Percentiles rank a stretch among this genome's conserved stretches.
Evolutionary conservation across 2,888 invertebrate genomes (phyloP).

Genomic region (Andrena minutula): DNA sequence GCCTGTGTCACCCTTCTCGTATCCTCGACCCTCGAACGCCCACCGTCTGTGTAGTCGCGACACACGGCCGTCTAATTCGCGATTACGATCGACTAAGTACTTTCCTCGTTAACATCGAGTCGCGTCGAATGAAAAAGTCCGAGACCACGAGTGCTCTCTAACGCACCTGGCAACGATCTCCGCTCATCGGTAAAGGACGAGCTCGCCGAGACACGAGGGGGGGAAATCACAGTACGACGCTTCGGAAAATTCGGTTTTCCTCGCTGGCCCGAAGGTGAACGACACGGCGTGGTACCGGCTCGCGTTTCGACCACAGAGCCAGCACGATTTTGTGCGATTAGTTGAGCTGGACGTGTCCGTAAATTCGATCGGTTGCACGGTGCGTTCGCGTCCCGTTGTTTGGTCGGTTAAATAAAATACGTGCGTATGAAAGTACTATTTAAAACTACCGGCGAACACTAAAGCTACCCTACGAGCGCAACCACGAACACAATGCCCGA

Average conservation of each 20-base stretch:
- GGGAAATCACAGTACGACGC: constrained; percentile 41
- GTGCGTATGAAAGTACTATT: constrained; percentile 29
- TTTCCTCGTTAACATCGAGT: constrained; percentile 61
- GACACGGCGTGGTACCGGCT: constrained; percentile 57
- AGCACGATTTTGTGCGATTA: constrained; percentile 19
- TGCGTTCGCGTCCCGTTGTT: not conserved
- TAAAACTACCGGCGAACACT: constrained; percentile 57
- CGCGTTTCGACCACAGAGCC: constrained; percentile 31
- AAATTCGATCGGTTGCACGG: constrained; percentile 25
- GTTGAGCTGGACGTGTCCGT: constrained; percentile 43
- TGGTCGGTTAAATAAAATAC: constrained; percentile 29
- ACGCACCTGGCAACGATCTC: constrained; percentile 7
- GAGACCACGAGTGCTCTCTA: not conserved
- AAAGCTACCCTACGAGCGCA: constrained; percentile 46
- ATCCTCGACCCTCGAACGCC: constrained; percentile 46
- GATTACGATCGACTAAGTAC: constrained; percentile 45
- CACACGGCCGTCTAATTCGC: constrained; percentile 50
- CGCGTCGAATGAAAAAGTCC: constrained; percentile 3
- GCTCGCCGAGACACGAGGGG: not conserved
- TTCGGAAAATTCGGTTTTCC: constrained; percentile 26
- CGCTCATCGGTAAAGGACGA: constrained; percentile 7
- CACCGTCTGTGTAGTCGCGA: constrained; percentile 45
- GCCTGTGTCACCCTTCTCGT: constrained; percentile 8
- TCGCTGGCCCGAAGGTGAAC: constrained; percentile 51
- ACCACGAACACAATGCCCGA: constrained; percentile 67